Percentiles rank a stretch among this genome's conserved stretches.
These are phyloP conservation scores for Megaceryle maxima DNA, from an alignment of 2,113 vertebrate genomes.

Conservation along the genomic window DNA sequence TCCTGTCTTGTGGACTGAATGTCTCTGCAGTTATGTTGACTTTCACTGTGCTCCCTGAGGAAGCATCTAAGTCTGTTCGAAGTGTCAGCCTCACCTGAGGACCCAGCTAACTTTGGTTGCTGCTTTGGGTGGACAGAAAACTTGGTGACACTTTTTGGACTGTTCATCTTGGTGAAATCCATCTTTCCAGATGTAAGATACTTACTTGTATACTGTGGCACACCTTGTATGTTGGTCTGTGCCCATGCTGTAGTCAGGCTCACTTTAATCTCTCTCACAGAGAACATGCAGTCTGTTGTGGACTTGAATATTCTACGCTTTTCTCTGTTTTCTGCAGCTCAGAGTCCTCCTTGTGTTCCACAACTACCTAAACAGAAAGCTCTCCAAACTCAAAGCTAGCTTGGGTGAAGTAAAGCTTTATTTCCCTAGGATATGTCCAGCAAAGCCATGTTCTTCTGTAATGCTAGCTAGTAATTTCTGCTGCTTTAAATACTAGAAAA, in stretches of 20 bases:
- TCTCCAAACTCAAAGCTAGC: not conserved
- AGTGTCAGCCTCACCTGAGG: not conserved
- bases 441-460: not conserved
- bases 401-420: not conserved
- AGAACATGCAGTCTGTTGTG: not conserved
- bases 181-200: not conserved
- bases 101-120: not conserved
- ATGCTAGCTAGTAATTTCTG: not conserved
- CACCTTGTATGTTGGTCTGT: not conserved
- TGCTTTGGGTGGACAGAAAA: not conserved
- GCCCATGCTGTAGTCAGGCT: not conserved
- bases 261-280: not conserved
- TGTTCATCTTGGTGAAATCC: not conserved
- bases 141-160: not conserved
- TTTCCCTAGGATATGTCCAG: not conserved
- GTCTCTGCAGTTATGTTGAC: not conserved
- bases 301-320: not conserved
- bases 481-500: not conserved
- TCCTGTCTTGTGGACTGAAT: not conserved
- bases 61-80: not conserved
- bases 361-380: not conserved
- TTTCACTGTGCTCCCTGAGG: not conserved
- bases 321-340: not conserved
- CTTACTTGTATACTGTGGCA: not conserved
- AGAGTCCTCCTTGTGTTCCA: not conserved